Percentiles rank a stretch among this genome's conserved stretches.
These are phyloP conservation scores for Drymodes brunneopygia DNA, from an alignment of 2,113 vertebrate species.

Conservation along the genomic window DNA sequence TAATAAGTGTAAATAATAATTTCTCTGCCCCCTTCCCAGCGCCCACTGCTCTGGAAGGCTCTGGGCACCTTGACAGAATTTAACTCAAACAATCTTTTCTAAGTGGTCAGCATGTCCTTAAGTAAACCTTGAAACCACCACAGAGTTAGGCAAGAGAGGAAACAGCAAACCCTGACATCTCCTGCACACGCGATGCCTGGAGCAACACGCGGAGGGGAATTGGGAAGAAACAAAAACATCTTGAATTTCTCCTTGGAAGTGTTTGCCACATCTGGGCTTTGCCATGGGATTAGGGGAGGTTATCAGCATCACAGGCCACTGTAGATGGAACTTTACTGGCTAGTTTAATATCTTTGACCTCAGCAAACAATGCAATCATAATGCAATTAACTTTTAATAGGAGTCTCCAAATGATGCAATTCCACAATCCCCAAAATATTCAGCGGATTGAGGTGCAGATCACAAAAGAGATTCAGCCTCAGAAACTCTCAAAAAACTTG, in stretches of 20 bases:
- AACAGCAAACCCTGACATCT: not conserved
- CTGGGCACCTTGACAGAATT: not conserved
- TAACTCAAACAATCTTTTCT: constrained; percentile 2
- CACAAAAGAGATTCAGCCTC: not conserved
- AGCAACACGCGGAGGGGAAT: not conserved
- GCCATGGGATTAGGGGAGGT: not conserved
- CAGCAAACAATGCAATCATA: not conserved
- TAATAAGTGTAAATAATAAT: not conserved
- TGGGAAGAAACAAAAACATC: not conserved
- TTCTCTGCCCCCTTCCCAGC: not conserved
- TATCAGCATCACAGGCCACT: not conserved
- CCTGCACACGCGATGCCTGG: not conserved
- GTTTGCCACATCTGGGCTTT: not conserved
- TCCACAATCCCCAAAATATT: not conserved
- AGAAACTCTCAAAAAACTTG: not conserved
- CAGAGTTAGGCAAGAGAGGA: constrained; percentile 9
- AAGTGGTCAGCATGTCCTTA: not conserved
- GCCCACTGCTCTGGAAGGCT: not conserved
- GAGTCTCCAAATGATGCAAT: not conserved
- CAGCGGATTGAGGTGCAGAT: not conserved
- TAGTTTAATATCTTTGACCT: not conserved
- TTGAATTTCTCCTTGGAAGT: not conserved
- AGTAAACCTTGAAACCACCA: constrained; percentile 19
- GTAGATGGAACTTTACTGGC: not conserved
- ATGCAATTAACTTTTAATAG: not conserved